Percentiles rank a stretch among this genome's conserved stretches.
Conservation (phyloP, 2,113 vertebrate species). For the Rhombomys opimus region DNA sequence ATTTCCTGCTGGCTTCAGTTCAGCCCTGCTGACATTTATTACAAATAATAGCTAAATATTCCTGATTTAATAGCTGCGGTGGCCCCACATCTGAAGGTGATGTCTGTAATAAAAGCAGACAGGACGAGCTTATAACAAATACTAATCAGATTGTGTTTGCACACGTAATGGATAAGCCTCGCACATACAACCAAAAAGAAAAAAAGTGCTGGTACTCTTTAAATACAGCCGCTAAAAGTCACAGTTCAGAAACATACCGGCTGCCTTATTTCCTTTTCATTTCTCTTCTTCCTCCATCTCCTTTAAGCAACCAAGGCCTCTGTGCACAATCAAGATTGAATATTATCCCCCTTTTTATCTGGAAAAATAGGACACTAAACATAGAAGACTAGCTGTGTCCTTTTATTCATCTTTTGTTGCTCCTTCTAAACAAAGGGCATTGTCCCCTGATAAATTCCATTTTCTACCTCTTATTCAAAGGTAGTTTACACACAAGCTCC, state of each 20-base stretch:
- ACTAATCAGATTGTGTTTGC: constrained; percentile 87
- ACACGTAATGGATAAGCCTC: constrained; percentile 82
- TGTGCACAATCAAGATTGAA: constrained; percentile 65
- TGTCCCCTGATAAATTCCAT: constrained; percentile 81
- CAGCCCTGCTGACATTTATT: constrained; percentile 90
- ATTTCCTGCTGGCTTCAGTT: constrained; percentile 88
- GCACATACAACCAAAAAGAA: constrained; percentile 64
- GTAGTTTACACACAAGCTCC: constrained; percentile 75
- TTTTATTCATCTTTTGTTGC: constrained; percentile 77
- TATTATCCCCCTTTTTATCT: constrained; percentile 75
- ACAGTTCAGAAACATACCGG: constrained; percentile 83
- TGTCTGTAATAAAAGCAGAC: constrained; percentile 88
- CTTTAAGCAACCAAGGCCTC: constrained; percentile 71
- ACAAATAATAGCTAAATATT: constrained; percentile 92
- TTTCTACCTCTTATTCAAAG: constrained; percentile 80
- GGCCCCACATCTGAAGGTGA: constrained; percentile 86
- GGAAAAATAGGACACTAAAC: constrained; percentile 68
- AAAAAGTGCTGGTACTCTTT: constrained; percentile 78
- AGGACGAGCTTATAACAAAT: constrained; percentile 86
- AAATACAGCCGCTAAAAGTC: constrained; percentile 84
- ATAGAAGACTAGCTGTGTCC: constrained; percentile 70
- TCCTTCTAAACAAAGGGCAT: constrained; percentile 81
- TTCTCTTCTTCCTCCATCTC: constrained; percentile 64
- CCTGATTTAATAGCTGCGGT: constrained; percentile 88
- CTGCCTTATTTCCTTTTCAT: constrained; percentile 76